Evolutionary conservation across 2,113 vertebrate species (phyloP), one percentile per base, ranked within the genome.

Genomic region (Pampusana beccarii): DNA sequence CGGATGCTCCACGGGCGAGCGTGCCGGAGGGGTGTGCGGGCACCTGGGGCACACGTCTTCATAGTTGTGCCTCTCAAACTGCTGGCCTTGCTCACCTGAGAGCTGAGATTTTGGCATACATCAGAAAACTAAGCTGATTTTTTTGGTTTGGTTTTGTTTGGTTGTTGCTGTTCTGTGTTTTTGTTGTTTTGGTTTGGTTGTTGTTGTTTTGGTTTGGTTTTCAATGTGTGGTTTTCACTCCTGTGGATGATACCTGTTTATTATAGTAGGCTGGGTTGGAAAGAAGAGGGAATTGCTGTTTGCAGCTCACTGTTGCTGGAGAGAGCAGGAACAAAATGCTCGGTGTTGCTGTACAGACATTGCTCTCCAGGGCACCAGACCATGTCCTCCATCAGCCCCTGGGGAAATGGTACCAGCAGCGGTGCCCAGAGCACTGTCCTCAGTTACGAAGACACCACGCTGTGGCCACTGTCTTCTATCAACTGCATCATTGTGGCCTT

Each of bases 381-480:
- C 9, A 0, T 79, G 73, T 53, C 28, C 57, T 73, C 61, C 26
- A 71, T 13, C 31, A 94, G 67, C 65, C 24, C 28, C 56, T 82
- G 51, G 69, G 87, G 66, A 33, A 90, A 92, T 3, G 57, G 87
- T 26, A 78, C 90, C 61, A 94, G 90, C 56, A 71, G 16, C 4
- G 6, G 34, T 53, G 31, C 17, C 71, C 69, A 90, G 31, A 90
- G 74, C 56, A 61, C 66, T 0, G 42, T 95, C 74, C 73, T 97
- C 82, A 97, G 97, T 85, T 98, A 98, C 1, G 97, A 98, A 92
- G 86, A 69, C 18, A 97, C 96, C 69, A 97, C 94, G 0, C 56
- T 98, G 65, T 98, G 97, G 97, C 96, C 96, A 5, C 84, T 98
- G 9, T 21, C 75, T 25, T 96, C 97, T 57, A 28, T 98, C 80